phyloP scores from a whole-genome alignment of 2,888 invertebrate genomes.

The Diarsia rubi region DNA sequence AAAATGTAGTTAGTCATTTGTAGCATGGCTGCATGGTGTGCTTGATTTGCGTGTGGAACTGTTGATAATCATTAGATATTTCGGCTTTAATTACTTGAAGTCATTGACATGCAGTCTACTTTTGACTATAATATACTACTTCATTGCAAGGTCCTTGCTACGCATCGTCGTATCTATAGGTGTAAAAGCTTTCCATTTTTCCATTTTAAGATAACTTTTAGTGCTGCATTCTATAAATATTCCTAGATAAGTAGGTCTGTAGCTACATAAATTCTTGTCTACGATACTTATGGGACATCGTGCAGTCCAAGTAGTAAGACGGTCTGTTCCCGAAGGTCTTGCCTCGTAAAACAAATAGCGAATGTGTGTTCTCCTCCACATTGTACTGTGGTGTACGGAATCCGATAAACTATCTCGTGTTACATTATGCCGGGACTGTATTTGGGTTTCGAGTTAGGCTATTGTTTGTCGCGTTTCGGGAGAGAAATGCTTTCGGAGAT shows the following conservation, averaged over 20 bases:
- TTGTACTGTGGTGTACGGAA: conserved; percentile 61
- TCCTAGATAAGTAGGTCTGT: conserved; percentile 44
- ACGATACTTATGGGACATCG: conserved; percentile 41
- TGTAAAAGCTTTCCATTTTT: conserved; percentile 18
- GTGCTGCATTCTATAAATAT: conserved; percentile 28
- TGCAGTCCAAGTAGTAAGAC: conserved; percentile 35
- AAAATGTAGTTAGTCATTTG: background rate
- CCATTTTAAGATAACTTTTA: conserved; percentile 17
- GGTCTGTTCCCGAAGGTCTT: conserved; percentile 45
- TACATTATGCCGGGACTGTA: conserved; percentile 21
- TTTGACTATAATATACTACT: background rate
- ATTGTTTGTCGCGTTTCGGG: conserved; percentile 28
- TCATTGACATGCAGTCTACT: background rate
- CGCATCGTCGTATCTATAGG: background rate
- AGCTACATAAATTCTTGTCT: conserved; percentile 56
- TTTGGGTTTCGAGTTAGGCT: conserved; percentile 35
- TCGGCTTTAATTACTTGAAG: background rate
- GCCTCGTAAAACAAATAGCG: conserved; percentile 73
- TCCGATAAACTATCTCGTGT: conserved; percentile 60
- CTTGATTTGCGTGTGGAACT: conserved; percentile 1
- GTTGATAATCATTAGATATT: background rate
- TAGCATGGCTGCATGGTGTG: too few species aligned
- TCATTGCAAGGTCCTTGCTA: background rate
- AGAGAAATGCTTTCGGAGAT: conserved; percentile 8
- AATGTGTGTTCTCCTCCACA: conserved; percentile 64